Evolutionary conservation across 2,797 vertebrate species (phyloP).

Genomic region (Oceanodroma leucorhoa): DNA sequence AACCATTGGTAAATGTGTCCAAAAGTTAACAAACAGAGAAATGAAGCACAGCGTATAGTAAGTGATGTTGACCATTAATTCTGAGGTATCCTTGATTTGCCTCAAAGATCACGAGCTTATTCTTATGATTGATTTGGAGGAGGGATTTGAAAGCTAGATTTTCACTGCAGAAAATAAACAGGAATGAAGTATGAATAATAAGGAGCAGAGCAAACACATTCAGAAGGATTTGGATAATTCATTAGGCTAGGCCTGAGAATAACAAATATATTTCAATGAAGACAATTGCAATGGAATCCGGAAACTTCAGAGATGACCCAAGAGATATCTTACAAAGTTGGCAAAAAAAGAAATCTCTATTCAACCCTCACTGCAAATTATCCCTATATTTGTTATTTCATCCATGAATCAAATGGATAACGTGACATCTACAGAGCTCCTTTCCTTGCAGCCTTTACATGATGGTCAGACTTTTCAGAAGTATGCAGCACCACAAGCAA

Average conservation of each 20-base stretch:
- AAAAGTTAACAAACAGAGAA: neutral
- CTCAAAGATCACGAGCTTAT: neutral
- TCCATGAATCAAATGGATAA: neutral
- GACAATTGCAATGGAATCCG: neutral
- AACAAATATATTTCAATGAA: neutral
- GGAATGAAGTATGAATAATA: conserved; percentile 28
- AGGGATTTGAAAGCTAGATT: conserved; percentile 30
- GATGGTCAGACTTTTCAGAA: neutral
- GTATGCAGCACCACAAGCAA: neutral
- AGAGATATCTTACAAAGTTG: neutral
- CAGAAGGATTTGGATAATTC: conserved; percentile 40
- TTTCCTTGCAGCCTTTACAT: neutral
- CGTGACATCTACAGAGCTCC: neutral
- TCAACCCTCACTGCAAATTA: neutral
- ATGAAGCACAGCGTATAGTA: neutral
- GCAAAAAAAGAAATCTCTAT: rapidly evolving
- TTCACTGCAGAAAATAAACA: conserved; percentile 23
- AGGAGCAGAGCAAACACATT: conserved; percentile 1
- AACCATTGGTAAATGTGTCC: neutral
- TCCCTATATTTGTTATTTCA: neutral
- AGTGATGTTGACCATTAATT: conserved; percentile 6
- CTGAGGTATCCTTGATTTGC: neutral
- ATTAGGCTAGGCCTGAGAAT: conserved; percentile 14
- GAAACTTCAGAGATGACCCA: neutral
- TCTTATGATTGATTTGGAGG: conserved; percentile 7